Evolutionary conservation across 1,140 invertebrate genomes (phyloP), one percentile per base, ranked within the genome.

Genomic region (Paraescarpia echinospica): DNA sequence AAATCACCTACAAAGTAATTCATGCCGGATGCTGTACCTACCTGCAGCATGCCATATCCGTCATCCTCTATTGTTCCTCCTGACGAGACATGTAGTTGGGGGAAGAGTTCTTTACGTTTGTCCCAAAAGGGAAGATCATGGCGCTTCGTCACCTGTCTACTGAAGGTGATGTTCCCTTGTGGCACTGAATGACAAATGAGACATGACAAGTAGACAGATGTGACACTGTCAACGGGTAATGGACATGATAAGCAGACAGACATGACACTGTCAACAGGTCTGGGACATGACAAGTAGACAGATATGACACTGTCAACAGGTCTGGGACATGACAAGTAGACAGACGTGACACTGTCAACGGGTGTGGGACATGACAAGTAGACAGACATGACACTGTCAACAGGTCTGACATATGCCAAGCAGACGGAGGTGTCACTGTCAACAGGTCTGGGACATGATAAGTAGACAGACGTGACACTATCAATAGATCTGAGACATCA

Each of bases 61-160:
- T 98, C 97, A 94, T 98, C 97, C 96, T 99, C 98, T 94, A 99
- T 99, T 0, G 97, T 98, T 0, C 98, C 98, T 91, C 96, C 96
- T 12, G 97, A 97, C 90, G 97, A 97, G 34, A 98, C 97, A 95
- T 98, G 97, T 14, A 99, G 94, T 22, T 97, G 97, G 8, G 97
- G 96, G 34, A 99, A 95, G 31, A 51, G 35, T 27, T 92, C 93
- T 14, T 93, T 91, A 89, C 97, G 96, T 90, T 96, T 94, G 90
- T 97, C 95, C 98, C 98, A 99, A 91, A 97, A 95, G 0, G 98
- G 97, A 92, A 97, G 96, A 90, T 97, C 95, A 18, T 96, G 18
- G 18, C 27, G 14, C 27, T 0, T 95, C 77, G 98, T 96, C 94
- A 96, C 97, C 94, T 97, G 97, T 90, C 98, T 97, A 93, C 97